Base-by-base conservation (phyloP, 2,888 invertebrate genomes). In the Oscheius sp. region DNA sequence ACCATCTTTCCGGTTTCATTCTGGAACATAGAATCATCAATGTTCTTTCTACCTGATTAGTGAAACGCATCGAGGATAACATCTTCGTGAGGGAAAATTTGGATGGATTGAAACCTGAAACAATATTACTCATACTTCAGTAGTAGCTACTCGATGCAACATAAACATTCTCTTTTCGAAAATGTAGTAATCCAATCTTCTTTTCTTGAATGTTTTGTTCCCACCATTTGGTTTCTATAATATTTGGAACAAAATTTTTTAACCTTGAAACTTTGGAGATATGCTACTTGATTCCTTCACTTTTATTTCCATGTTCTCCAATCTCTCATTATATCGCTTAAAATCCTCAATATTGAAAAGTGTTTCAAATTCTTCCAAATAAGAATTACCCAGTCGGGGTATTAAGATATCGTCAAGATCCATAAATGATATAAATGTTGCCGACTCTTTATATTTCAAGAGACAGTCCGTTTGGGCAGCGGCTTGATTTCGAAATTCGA, bases 401-500 rank as follows among this genome's bases (percentile, higher is more conserved):
- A 77, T 72, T 1, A 77, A 38, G n/a, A 77, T 65, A 61, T 77
- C 77, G 41, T 77, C 77, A 17, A 77, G 33, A 41, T 77, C 77
- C 22, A 77, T 49, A n/a, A 77, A 75, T 1, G 72, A 66, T n/a
- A 77, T 63, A 38, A 72, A 77, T 45, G 65, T 20, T 22, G 74
- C 74, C 0, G 73, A 69, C 63, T 77, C 74, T 54, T 73, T 77
- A 47, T 74, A 70, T 61, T 70, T 57, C 45, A 77, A 54, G 17
- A 77, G 65, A 67, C 77, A 77, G 45, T 77, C 74, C 12, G 77
- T 77, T 24, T 77, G 77, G 0, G 77, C 72, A 5, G 77, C 77
- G 8, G 74, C 74, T 36, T 77, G 77, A 62, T 64, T 74, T 45
- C 77, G 56, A 36, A 77, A 77, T 59, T 74, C 74, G 5, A 77